Percentiles rank a stretch among this genome's conserved stretches.
Evolutionary conservation across 2,888 invertebrate species (phyloP).

Genomic region (Alentia gelatinosa): DNA sequence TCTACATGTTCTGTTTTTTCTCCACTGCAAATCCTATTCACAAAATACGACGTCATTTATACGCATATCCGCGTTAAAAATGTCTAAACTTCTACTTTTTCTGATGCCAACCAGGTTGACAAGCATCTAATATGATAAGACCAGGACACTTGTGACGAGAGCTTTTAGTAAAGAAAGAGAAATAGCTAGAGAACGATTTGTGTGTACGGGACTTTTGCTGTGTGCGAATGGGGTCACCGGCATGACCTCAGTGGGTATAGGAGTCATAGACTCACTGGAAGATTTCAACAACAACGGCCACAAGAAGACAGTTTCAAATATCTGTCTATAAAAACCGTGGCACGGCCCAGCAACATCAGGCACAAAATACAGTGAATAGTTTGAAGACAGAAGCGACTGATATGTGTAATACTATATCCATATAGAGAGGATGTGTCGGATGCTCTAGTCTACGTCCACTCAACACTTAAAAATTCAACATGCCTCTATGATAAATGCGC

Average conservation of each 20-base stretch:
- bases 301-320: background rate
- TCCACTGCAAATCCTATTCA: background rate
- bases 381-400: conserved; percentile 20
- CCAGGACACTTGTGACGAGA: background rate
- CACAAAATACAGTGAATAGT: background rate
- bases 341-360: background rate
- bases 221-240: background rate
- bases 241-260: background rate
- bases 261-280: background rate
- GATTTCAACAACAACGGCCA: background rate
- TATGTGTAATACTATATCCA: conserved; percentile 13
- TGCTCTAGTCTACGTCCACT: background rate
- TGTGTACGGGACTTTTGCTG: background rate
- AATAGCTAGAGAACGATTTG: background rate
- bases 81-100: background rate
- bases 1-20: background rate
- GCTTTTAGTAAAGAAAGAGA: background rate
- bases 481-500: conserved; percentile 5
- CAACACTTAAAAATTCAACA: conserved; percentile 13
- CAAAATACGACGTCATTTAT: conserved; percentile 3
- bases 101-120: conserved; percentile 1
- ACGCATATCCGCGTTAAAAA: background rate
- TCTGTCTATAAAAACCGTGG: background rate
- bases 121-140: background rate
- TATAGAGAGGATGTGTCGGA: background rate